Conservation (phyloP, 53 echinoderm and acorn worm species). For the Crossaster papposus region DNA sequence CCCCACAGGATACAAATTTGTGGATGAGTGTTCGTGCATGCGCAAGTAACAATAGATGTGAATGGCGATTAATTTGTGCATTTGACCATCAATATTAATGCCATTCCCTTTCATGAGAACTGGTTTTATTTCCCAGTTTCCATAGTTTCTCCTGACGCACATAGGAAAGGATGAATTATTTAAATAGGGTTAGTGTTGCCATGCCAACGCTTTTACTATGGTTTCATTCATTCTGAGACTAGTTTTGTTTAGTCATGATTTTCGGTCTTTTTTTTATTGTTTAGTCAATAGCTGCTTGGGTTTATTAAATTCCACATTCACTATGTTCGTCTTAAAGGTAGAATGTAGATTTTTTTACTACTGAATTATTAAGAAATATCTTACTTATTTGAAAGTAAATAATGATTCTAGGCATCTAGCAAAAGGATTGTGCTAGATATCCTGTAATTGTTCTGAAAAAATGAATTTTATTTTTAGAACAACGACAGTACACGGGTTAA, state of each 20-base stretch:
- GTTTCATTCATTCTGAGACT: not conserved
- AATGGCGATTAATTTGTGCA: not conserved
- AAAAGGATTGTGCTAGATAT: too few relatives aligned
- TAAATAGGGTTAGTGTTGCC: not conserved
- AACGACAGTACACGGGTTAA: too few relatives aligned
- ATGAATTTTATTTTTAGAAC: too few relatives aligned
- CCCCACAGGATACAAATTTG: too few relatives aligned
- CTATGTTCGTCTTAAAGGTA: too few relatives aligned
- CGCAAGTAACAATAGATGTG: not conserved
- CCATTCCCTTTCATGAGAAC: slow-evolving; percentile 1
- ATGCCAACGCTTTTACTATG: not conserved
- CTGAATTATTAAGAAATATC: too few relatives aligned
- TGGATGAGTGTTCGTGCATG: too few relatives aligned
- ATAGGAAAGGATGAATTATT: not conserved
- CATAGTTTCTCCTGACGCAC: slow-evolving; percentile 48
- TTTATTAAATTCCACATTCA: not conserved
- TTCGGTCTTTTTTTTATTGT: not conserved
- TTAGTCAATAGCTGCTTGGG: not conserved
- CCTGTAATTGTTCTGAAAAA: too few relatives aligned
- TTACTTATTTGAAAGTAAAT: too few relatives aligned
- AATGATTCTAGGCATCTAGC: too few relatives aligned
- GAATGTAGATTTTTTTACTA: too few relatives aligned
- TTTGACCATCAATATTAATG: slow-evolving; percentile 1
- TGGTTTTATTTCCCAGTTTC: slow-evolving; percentile 16
- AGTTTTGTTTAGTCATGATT: not conserved